Base-by-base conservation (phyloP, 2,888 invertebrate species). In the Epistrophella euchroma region DNA sequence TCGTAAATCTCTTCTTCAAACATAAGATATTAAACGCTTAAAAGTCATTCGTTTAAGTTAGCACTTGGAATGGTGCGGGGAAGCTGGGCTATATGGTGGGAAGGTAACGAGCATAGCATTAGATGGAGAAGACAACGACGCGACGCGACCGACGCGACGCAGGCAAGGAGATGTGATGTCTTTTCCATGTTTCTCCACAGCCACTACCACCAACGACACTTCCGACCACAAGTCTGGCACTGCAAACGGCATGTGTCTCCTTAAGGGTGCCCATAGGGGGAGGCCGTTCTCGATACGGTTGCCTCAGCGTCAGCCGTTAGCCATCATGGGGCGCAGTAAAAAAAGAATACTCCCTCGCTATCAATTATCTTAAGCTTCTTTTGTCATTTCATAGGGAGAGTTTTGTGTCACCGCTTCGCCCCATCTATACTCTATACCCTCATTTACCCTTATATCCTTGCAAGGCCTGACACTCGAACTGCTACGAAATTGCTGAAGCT, bases 321-420 rank as follows among this genome's bases (percentile, higher is more conserved):
- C 60, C 47, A 64, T 72, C 64, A 37, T 72, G n/a, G 40, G 50
- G 50, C 22, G 10, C 58, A 40, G 32, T 19, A 22, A 43, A 52
- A 56, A 37, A 52, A 74, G 66, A 62, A 71, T 58, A 64, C 83
- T 79, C 82, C 82, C 82, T 75, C 60, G 77, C 87, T 87, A 87
- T 87, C 87, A 87, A 87, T 87, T 87, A 87, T 83, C 83, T 79
- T 75, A 87, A 87, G 87, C 87, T 87, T 58, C 87, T 75, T 78
- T 87, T 87, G 83, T 83, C 87, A 72, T 78, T 87, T 83, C 83
- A 60, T 82, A 77, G 35, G 77, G 73, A 77, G 77, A 77, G 77
- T 86, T 79, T 78, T 50, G 84, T 74, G 74, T 84, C 77, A 68
- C 77, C 68, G 68, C 45, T 64, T 68, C 55, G 25, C 43, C 60